Evolutionary conservation across 1,140 invertebrate genomes (phyloP).

Genomic region (Zaprionus tsacasi): DNA sequence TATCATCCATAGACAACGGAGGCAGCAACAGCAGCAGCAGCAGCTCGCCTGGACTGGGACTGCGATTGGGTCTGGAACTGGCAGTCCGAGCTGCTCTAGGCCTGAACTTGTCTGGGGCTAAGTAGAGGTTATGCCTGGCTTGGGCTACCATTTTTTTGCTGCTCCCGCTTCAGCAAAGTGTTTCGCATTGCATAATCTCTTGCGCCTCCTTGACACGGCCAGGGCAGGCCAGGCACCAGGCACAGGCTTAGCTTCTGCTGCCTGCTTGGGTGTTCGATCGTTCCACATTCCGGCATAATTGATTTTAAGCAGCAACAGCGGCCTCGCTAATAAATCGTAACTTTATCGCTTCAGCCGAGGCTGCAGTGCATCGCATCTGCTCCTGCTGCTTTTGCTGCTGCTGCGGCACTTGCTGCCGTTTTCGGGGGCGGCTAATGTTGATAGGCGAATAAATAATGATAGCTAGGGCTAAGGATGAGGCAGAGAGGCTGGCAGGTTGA

Average conservation of each 20-base stretch:
- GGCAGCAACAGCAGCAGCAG: slow-evolving; percentile 20
- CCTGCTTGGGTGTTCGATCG: slow-evolving; percentile 79
- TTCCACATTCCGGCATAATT: slow-evolving; percentile 84
- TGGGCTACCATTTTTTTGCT: slow-evolving; percentile 67
- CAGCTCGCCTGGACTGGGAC: slow-evolving; percentile 34
- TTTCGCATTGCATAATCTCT: slow-evolving; percentile 79
- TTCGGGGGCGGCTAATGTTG: slow-evolving; percentile 42
- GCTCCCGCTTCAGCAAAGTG: slow-evolving; percentile 53
- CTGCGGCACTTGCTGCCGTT: slow-evolving; percentile 29
- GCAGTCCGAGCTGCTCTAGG: slow-evolving; percentile 13
- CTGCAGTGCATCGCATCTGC: neutral
- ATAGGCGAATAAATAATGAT: slow-evolving; percentile 77
- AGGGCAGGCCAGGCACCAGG: neutral
- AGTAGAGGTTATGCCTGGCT: slow-evolving; percentile 79
- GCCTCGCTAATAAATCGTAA: slow-evolving; percentile 83
- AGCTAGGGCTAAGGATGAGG: slow-evolving; percentile 52
- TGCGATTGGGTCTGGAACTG: slow-evolving; percentile 2
- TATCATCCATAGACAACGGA: slow-evolving; percentile 84
- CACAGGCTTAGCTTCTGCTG: slow-evolving; percentile 35
- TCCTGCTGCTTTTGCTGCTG: slow-evolving; percentile 9
- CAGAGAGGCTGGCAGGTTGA: too few relatives aligned
- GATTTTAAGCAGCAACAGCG: slow-evolving; percentile 75
- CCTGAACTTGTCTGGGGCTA: slow-evolving; percentile 45
- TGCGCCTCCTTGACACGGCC: slow-evolving; percentile 47
- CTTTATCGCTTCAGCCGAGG: slow-evolving; percentile 69